Percentiles rank a stretch among this genome's conserved stretches.
phyloP scores from a whole-genome alignment of 2,797 vertebrate genomes.

The Enteromius unitaeniatus region DNA sequence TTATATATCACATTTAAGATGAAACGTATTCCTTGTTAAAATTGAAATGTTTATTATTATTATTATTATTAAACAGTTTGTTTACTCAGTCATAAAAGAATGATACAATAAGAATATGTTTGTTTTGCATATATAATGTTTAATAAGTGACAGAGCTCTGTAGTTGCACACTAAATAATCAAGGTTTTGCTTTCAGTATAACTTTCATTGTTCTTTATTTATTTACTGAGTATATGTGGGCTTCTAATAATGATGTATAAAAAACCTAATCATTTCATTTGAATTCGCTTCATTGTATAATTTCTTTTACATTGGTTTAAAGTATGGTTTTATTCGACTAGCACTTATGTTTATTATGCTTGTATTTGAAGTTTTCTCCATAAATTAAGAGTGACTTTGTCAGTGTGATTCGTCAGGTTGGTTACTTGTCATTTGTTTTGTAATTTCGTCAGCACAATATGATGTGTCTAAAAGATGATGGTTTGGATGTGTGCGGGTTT shows the following conservation, averaged over 20 bases:
- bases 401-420: conserved; percentile 21
- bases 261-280: conserved; percentile 15
- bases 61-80: background rate
- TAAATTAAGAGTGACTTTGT: conserved; percentile 6
- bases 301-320: conserved; percentile 48
- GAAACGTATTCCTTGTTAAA: background rate
- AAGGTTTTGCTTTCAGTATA: background rate
- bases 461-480: background rate
- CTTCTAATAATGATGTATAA: no score
- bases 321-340: conserved; percentile 29
- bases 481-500: no score
- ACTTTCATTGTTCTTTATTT: conserved; percentile 5
- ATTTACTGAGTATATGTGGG: conserved; percentile 15
- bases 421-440: conserved; percentile 65
- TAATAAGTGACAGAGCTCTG: background rate
- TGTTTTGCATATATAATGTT: conserved; percentile 3
- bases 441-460: conserved; percentile 1
- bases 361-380: conserved; percentile 17
- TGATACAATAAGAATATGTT: background rate
- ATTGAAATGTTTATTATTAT: background rate
- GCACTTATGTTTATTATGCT: conserved; percentile 31
- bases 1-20: background rate
- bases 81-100: background rate
- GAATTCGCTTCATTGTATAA: conserved; percentile 21
- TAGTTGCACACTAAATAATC: background rate